Evolutionary conservation across 2,797 vertebrate genomes (phyloP), one percentile per base, ranked within the genome.

Genomic region (Enteromius fasciolatus): DNA sequence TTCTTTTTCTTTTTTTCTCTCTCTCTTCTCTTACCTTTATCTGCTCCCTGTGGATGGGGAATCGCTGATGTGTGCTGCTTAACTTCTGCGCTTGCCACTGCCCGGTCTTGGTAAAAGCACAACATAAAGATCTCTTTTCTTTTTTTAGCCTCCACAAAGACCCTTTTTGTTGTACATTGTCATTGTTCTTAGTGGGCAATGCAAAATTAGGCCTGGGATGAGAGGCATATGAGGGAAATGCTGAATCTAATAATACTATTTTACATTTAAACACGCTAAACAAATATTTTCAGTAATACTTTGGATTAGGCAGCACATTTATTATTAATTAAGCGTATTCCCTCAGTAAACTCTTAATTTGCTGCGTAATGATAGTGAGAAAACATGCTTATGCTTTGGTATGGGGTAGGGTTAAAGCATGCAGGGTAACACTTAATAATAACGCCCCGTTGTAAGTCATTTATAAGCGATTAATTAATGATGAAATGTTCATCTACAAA

Each of bases 51-150:
- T 33, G 59, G 61, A 81, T 25, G 4, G 33, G 41, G n/a, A 73
- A 81, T 63, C 31, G 23, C 28, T 78, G 69, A 83, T 81, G 59
- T 86, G 83, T 80, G 52, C 59, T 75, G 36, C 72, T 77, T 39
- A 52, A n/a, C 84, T 64, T 48, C 41, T 36, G 63, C 15, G 7
- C 50, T 66, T 25, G n/a, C 9, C 20, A 31, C 82, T 33, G 41
- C 50, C 76, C 77, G 0, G 20, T 67, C 41, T 75, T 67, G 17
- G 52, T 78, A 41, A 84, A 67, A 66, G 76, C 48, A 73, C 75
- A 77, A 76, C 74, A 75, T 63, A 77, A 31, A 67, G 68, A 36
- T 69, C 48, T 80, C 67, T 83, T 78, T 1, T 18, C 28, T 28
- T 28, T 54, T 39, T 76, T 69, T 23, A n/a, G 39, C 14, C 17